Evolutionary conservation across 2,113 vertebrate genomes (phyloP).

Genomic region (Entomyzon cyanotis): DNA sequence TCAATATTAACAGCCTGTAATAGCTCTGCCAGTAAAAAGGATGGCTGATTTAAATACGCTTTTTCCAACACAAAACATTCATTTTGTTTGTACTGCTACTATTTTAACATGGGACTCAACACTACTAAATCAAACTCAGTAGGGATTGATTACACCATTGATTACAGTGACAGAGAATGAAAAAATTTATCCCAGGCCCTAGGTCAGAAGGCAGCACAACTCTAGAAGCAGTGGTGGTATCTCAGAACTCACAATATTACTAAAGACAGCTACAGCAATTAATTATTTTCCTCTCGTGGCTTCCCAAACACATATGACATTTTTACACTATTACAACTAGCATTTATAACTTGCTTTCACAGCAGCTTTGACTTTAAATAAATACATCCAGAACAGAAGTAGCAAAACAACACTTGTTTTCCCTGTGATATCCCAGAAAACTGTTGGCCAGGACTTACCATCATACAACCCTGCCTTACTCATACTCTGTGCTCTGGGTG

Average conservation of each 20-base stretch:
- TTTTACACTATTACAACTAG: neutral
- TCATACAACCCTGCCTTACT: neutral
- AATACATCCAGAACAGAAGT: neutral
- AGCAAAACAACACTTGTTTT: neutral
- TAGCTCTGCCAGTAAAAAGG: neutral
- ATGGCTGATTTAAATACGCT: neutral
- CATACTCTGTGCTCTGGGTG: neutral
- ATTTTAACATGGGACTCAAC: neutral
- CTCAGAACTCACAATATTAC: neutral
- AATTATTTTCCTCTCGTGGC: neutral
- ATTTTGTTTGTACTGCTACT: neutral
- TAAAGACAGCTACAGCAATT: neutral
- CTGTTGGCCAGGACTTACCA: neutral
- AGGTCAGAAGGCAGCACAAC: neutral
- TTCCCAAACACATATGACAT: neutral
- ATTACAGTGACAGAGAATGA: neutral
- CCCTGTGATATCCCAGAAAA: neutral
- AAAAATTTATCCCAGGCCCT: neutral
- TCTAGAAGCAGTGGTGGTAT: neutral
- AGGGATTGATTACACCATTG: neutral
- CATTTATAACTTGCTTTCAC: neutral
- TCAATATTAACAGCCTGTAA: neutral
- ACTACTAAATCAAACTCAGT: neutral
- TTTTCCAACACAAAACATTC: neutral
- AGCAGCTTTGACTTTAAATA: neutral